Base-by-base conservation (phyloP, 1,140 invertebrate species). In the Gonioctena quinquepunctata region DNA sequence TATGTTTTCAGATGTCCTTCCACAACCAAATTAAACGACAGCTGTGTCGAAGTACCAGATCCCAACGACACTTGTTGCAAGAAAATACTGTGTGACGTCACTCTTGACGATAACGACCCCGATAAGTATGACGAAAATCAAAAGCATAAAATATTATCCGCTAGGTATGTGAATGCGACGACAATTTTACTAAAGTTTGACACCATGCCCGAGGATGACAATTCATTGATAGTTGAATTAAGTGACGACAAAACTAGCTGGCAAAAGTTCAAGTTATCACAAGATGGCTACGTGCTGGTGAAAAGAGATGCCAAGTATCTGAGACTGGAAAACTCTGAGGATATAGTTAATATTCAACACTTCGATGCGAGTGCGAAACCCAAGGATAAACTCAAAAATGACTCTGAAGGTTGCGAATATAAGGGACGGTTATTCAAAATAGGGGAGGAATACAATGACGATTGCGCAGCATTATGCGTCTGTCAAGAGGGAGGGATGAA, bases 41-140 rank as follows among this genome's bases (percentile, higher is more conserved):
- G 89, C 71, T 94, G 93, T 78, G 87, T 92, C 13, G 89, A 89
- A 75, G 87, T 93, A 0, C 88, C 88, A 73, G 91, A 94, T 80
- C 88, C 91, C 3, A 89, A 90, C 13, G 94, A 96, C 80, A 81
- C 89, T 1, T 96, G 95, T 79, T 96, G 95, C 76, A 93, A 91
- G 48, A 88, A 94, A 70, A 90, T 94, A 57, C 84, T 94, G 1
- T 96, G 94, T 78, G 92, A 94, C 75, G 92, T 94, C 1, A 91
- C 90, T 1, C 83, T 92, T 7, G 89, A 91, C 67, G 90, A 90
- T 71, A 89, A 92, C 57, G 91, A 93, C 70, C 61, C 70, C 2
- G 75, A 77, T 57, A 88, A 87, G 8, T 75, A 77, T 1, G 83
- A 72, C 3, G 68, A 73, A 33, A 33, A 65, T 16, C 13, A 28